Evolutionary conservation across 2,888 invertebrate genomes (phyloP), one percentile per base, ranked within the genome.

Genomic region (Acanthosepion esculentum): DNA sequence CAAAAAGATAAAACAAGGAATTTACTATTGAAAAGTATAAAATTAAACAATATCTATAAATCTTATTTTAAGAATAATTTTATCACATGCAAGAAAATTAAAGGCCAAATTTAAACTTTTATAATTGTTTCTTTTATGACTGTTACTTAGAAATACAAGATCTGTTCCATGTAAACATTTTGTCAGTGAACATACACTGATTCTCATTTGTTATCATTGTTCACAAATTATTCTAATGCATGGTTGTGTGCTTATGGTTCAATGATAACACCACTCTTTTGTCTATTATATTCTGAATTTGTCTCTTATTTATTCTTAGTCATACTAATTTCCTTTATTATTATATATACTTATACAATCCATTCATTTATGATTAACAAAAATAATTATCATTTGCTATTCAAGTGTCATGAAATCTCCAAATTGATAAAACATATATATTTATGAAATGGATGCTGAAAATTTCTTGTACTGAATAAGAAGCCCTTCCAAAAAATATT

Each of bases 161-260:
- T 78, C 78, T 78, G 78, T 78, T 78, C 78, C 78, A 78, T 78
- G 78, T 78, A 78, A 78, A n/a, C 78, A 10, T 78, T 78, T 78
- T 78, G 8, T 12, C 78, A 78, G 78, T 33, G 1, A 33, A 33
- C n/a, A 12, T n/a, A 78, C n/a, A 78, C n/a, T 78, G n/a, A 78
- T n/a, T n/a, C 15, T 78, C n/a, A 78, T 15, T n/a, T 78, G 78
- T 78, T 10, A 78, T 78, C 78, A 78, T 78, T n/a, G 78, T 78
- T 12, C n/a, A 78, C 5, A 78, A 18, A 78, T 78, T 78, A 33
- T n/a, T 78, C 18, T 12, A 78, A n/a, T 78, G 78, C 78, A 78
- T 78, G 78, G 33, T n/a, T 33, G 78, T 78, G 33, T 33, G 33
- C 4, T 78, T 7, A 78, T 78, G 78, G n/a, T 78, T 78, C n/a